Conservation (phyloP, 1,140 invertebrate species). For the Macrocentrus cingulum region DNA sequence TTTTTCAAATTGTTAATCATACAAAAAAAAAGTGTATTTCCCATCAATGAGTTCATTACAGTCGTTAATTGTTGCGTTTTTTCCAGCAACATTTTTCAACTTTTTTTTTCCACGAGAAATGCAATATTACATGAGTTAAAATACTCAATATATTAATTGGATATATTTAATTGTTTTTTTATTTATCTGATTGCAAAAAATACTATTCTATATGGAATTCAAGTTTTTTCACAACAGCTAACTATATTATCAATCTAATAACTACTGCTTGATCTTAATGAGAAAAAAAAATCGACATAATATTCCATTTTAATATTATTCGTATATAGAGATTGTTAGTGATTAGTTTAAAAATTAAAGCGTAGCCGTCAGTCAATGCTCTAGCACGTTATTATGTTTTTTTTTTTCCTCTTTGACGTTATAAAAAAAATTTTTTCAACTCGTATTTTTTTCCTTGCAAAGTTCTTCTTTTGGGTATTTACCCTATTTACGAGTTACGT, state of each 20-base stretch:
- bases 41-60: no score
- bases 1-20: no score
- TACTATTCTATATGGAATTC: neutral
- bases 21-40: no score
- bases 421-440: slow-evolving; percentile 17
- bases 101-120: no score
- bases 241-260: no score
- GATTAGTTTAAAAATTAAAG: slow-evolving; percentile 24
- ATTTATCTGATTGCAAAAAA: neutral
- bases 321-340: neutral
- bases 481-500: slow-evolving; percentile 1
- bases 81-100: no score
- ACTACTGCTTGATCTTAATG: neutral
- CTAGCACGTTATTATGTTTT: slow-evolving; percentile 4
- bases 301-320: neutral
- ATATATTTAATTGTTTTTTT: neutral
- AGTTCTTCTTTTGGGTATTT: slow-evolving; percentile 1
- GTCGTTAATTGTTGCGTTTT: no score
- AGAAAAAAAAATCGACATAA: no score
- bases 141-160: neutral
- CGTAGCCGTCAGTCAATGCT: slow-evolving; percentile 30
- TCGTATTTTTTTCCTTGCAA: neutral
- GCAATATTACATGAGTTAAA: no score
- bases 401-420: slow-evolving; percentile 12
- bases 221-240: no score